Evolutionary conservation across 1,140 invertebrate species (phyloP), one percentile per base, ranked within the genome.

Genomic region (Theocolax elegans): DNA sequence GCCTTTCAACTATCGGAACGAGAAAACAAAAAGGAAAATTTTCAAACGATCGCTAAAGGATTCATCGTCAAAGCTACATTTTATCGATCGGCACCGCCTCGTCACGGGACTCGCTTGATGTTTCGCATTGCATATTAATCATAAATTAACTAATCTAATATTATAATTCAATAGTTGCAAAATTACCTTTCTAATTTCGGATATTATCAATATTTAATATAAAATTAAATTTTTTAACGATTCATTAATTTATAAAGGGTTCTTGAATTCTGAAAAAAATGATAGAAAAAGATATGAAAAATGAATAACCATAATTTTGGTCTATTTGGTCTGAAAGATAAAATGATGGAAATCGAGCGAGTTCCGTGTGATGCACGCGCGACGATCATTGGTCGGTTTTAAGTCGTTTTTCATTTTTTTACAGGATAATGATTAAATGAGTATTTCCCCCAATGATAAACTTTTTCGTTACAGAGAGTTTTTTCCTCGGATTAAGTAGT

Each of bases 401-500:
- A 74, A 10, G 21, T 66, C 40, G 60, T 35, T 64, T 64, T 51
- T 46, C 56, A 64, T 76, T 76, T 72, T 58, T 73, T 76, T 73
- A 72, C 74, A 76, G 70, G 46, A 44, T 44, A 64, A 64, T 58
- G 21, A 29, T 27, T 63, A 46, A 54, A 25, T 17, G 54, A 44
- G 58, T 44, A 69, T 69, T 79, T 77, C 66, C 72, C 71, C 67
- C 48, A 48, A 63, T 59, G 35, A 59, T 66, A 77, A 77, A 71
- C 77, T 78, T 83, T 85, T 85, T 74, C 76, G 81, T 85, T 85
- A 84, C 83, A 85, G 83, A 81, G 77, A 81, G 76, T 85, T 84
- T 83, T 80, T 83, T 82, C 82, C 82, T 83, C 83, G 81, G 80
- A 85, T 83, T 83, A 83, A 82, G 80, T 84, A 83, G 80, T 83